Percentiles rank a stretch among this genome's conserved stretches.
Conservation (phyloP, 2,113 vertebrate species). For the Odontophorus gujanensis region DNA sequence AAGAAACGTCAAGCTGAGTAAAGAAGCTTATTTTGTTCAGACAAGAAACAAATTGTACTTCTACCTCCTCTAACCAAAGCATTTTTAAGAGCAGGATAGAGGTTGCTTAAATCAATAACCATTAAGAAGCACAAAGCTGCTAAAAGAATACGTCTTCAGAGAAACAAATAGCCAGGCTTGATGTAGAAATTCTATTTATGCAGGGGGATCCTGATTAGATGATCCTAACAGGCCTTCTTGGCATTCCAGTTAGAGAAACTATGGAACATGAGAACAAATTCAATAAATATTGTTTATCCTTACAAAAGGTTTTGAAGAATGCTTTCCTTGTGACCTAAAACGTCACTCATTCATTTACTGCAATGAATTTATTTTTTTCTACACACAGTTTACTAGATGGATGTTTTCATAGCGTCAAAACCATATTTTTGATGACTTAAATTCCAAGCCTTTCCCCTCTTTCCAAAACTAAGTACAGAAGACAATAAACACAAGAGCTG, state of each 20-base stretch:
- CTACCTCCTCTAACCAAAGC: conserved; percentile 36
- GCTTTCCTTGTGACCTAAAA: background rate
- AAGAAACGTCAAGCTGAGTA: background rate
- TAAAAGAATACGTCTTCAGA: conserved; percentile 36
- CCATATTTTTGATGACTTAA: background rate
- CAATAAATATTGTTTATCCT: conserved; percentile 3
- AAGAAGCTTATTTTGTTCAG: conserved; percentile 36
- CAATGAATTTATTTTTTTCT: background rate
- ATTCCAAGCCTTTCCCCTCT: background rate
- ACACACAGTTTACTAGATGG: background rate
- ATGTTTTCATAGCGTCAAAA: conserved; percentile 11
- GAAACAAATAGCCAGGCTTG: conserved; percentile 27
- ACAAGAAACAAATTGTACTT: conserved; percentile 48
- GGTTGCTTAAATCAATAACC: conserved; percentile 59
- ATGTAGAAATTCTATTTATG: conserved; percentile 47
- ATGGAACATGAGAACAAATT: background rate
- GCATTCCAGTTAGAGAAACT: background rate
- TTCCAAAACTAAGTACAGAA: background rate
- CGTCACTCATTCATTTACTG: background rate
- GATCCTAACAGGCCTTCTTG: conserved; percentile 8
- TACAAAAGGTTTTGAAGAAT: background rate
- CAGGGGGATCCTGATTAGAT: background rate
- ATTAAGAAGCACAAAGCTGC: conserved; percentile 50
- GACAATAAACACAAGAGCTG: background rate
- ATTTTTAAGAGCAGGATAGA: conserved; percentile 43